Conservation (phyloP, 2,888 invertebrate species). For the Alentia gelatinosa region DNA sequence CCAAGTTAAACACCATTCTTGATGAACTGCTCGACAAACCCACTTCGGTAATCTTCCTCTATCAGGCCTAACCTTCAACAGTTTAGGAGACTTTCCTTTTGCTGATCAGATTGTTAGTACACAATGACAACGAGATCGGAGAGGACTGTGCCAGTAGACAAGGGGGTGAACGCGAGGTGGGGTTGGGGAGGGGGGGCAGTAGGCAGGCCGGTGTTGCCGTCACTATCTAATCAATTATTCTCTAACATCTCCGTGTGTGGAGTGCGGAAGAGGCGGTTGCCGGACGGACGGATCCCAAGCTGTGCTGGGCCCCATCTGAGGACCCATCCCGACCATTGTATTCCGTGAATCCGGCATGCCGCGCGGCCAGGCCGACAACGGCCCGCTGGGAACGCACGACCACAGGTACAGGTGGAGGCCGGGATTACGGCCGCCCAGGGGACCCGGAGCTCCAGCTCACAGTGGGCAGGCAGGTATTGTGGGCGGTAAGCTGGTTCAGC, state of each 20-base stretch:
- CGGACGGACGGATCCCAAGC: neutral
- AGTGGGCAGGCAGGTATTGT: neutral
- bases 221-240: constrained; percentile 17
- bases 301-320: neutral
- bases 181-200: neutral
- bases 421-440: neutral
- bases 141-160: too few relatives aligned
- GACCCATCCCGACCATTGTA: neutral
- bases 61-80: too few relatives aligned
- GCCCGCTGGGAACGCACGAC: constrained; percentile 7
- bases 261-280: too few relatives aligned
- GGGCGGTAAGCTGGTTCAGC: neutral
- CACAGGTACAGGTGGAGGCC: constrained; percentile 22
- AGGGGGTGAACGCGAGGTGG: neutral
- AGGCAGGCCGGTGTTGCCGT: neutral
- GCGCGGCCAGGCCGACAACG: neutral
- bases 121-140: too few relatives aligned
- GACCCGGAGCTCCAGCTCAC: too few relatives aligned
- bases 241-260: neutral
- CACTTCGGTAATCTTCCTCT: too few relatives aligned
- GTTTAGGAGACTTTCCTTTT: too few relatives aligned
- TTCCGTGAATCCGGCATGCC: neutral
- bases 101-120: too few relatives aligned
- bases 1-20: too few relatives aligned
- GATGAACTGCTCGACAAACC: too few relatives aligned